Base-by-base conservation (phyloP, 2,797 vertebrate genomes). In the Melanotaenia trifasciata region DNA sequence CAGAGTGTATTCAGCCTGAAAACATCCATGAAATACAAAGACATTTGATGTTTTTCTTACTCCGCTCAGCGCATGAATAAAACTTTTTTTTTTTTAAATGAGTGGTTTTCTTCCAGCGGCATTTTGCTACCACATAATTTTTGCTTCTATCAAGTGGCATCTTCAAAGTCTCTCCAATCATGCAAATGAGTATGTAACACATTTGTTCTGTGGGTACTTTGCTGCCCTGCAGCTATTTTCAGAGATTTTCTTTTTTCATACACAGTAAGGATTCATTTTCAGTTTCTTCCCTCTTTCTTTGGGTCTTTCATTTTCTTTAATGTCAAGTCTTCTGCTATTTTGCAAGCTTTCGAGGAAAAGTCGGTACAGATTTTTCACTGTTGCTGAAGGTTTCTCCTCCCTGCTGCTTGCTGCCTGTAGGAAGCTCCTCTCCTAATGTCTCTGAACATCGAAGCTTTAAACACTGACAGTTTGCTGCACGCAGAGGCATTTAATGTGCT, bases 391-490 rank as follows among this genome's bases (percentile, higher is more conserved):
- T 53, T 58, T 64, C 54, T 76, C 43, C 22, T 56, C 61, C 22
- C 28, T 10, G 54, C 61, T 33, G 65, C 10, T 30, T 6, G 43
- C 64, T 3, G 59, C 81, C 81, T 71, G 73, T 78, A 73, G 71
- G 50, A 73, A 84, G 38, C 51, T 32, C 58, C 64, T 54, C 45
- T 66, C 9, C 40, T 43, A 78, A 74, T 36, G 63, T 71, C 77
- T 79, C 56, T 45, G 67, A 76, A 75, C 35, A 56, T 64, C 13
- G 16, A 74, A 45, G 72, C 78, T 76, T 77, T 83, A 71, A 81
- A 66, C 68, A 5, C 32, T 5, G 70, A 71, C 75, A 12, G 77
- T 59, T 57, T 51, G 0, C 80, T 67, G 40, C 70, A 71, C 36
- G 14, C 76, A 64, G 66, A 76, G 70, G 20, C 30, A 5, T 16